These are phyloP conservation scores for Pristionchus exspectatus DNA, from an alignment of 2,888 invertebrate genomes.

Conservation along the genomic window DNA sequence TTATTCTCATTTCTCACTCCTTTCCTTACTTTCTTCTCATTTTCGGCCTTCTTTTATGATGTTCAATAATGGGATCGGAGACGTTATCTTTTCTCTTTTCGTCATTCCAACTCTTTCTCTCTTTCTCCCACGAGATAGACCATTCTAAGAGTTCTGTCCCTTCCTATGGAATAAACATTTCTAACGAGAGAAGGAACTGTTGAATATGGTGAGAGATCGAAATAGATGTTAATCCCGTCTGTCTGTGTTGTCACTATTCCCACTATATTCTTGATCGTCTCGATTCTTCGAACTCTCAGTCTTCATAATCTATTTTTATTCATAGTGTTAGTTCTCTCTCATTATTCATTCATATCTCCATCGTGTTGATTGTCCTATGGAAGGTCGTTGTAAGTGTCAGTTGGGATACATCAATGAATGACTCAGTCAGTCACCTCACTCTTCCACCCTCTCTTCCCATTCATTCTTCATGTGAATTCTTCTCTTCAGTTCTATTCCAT, in stretches of 20 bases:
- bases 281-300: not conserved
- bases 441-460: conserved; percentile 37
- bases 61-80: conserved; percentile 23
- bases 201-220: not conserved
- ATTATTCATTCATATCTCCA: not conserved
- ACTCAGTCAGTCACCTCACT: not conserved
- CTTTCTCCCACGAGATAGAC: not conserved
- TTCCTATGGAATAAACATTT: not conserved
- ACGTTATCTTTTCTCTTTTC: not conserved
- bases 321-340: not conserved
- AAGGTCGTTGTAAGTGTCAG: not conserved
- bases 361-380: not conserved
- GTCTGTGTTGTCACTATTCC: not conserved
- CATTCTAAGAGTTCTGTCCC: not conserved
- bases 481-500: conserved; percentile 14
- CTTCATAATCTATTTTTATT: not conserved
- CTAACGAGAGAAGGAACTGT: conserved; percentile 20
- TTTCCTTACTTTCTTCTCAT: conserved; percentile 4
- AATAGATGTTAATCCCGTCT: not conserved
- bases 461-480: not conserved
- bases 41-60: conserved; percentile 17
- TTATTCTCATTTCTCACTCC: not conserved
- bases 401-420: not conserved
- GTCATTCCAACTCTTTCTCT: not conserved
- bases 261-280: not conserved